Evolutionary conservation across 2,113 vertebrate genomes (phyloP), one percentile per base, ranked within the genome.

Genomic region (Bucco capensis): DNA sequence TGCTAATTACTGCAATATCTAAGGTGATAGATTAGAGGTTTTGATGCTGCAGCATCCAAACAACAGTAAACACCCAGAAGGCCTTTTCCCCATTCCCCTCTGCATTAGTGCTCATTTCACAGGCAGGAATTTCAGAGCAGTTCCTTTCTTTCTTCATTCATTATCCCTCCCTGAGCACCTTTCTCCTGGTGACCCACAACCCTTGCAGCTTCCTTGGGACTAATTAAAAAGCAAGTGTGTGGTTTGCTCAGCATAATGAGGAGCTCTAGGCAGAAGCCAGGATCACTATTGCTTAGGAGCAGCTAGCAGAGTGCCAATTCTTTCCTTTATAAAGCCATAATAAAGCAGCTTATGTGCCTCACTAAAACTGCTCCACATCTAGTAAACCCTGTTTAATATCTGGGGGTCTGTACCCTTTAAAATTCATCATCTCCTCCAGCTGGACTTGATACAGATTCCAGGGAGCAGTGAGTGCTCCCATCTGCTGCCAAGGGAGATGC

Each of bases 351-450:
- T 86, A 84, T 49, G 38, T 0, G 2, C 50, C 79, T 71, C 54
- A 38, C 31, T 75, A 13, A n/a, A 83, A 79, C 8, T 61, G 12
- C 44, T 88, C 35, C 5, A 0, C 46, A 64, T 71, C 62, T 82
- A 56, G 58, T 67, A 92, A 91, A 65, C 74, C 71, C 38, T 64
- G 15, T 65, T n/a, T 82, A 62, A 86, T 60, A 27, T 57, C 21
- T 64, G 31, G 75, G 51, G 13, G 33, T 35, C 47, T 77, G 35
- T 78, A 61, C 21, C 0, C 0, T 67, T 90, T 80, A 71, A n/a
- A 70, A 72, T 93, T 86, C 23, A 84, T 92, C 88, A 76, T 84
- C 50, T 82, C 44, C n/a, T 83, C 76, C 62, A 78, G 82, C 16
- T 66, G n/a, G n/a, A 89, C 85, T 86, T 87, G 53, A 28, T 44